Evolutionary conservation across 64 coral and sea anemone species (phyloP).

Genomic region (Actinia tenebrosa): DNA sequence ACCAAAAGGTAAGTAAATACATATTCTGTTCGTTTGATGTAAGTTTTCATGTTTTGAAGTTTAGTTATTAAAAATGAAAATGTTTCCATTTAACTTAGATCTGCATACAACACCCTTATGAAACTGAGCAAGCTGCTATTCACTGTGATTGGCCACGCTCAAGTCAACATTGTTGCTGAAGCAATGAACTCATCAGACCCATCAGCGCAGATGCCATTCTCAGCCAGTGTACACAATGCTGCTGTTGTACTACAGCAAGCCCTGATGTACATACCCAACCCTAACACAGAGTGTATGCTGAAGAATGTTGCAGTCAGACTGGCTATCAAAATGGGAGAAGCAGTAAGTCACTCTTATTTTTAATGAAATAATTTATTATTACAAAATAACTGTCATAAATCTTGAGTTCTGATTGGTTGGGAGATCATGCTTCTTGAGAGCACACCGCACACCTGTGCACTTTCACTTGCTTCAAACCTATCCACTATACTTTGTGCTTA

Average conservation of each 20-base stretch:
- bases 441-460: too few relatives aligned
- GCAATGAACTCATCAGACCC: slow-evolving; percentile 65
- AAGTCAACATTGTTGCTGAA: slow-evolving; percentile 94
- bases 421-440: too few relatives aligned
- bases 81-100: slow-evolving; percentile 20
- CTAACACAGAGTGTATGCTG: slow-evolving; percentile 75
- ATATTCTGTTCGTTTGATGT: not conserved
- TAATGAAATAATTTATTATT: too few relatives aligned
- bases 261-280: slow-evolving; percentile 88
- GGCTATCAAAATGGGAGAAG: slow-evolving; percentile 63
- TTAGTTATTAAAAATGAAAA: not conserved
- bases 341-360: slow-evolving; percentile 24
- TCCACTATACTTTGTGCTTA: too few relatives aligned
- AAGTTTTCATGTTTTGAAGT: not conserved
- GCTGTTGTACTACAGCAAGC: slow-evolving; percentile 91
- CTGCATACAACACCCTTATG: slow-evolving; percentile 70
- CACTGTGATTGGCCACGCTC: slow-evolving; percentile 85
- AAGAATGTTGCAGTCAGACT: slow-evolving; percentile 85
- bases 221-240: slow-evolving; percentile 85
- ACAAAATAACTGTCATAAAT: too few relatives aligned
- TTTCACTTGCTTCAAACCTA: too few relatives aligned
- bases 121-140: slow-evolving; percentile 87
- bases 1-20: slow-evolving; percentile 63
- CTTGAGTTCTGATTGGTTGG: too few relatives aligned
- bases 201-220: slow-evolving; percentile 43